Evolutionary conservation across 2,888 invertebrate genomes (phyloP), one percentile per base, ranked within the genome.

Genomic region (Perithous albicinctus): DNA sequence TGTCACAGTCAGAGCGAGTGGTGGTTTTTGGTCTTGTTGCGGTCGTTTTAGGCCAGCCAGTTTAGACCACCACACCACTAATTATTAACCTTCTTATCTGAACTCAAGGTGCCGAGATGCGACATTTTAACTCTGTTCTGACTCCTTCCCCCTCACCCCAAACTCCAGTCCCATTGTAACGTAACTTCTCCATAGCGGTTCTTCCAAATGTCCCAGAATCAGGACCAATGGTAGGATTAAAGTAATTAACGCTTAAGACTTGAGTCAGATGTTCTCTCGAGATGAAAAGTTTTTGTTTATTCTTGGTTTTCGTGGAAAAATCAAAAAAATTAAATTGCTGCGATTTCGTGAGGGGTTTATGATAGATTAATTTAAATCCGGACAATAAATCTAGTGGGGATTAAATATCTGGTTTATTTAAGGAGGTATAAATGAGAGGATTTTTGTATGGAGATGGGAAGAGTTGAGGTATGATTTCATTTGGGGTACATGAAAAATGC

Each of bases 11-110:
- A 15, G 43, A 43, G n/a, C 43, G 43, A 43, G n/a, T 43, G 15
- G n/a, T 43, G 43, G 43, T 43, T n/a, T n/a, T n/a, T 15, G 12
- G 43, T 20, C n/a, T n/a, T n/a, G 18, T 48, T 48, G 26, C 66
- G 41, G 56, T 59, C 66, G 80, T 72, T 43, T 35, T 32, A 66
- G 32, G 23, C 48, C 38, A 76, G 64, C 72, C 29, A 64, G 78
- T 63, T 32, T 23, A 35, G 75, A 64, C 69, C 84, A 85, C 76
- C 77, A 63, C 63, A 81, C 67, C 85, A 67, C 85, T 87, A 86
- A 89, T 89, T 88, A 89, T 89, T 85, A 89, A 86, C 84, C 86
- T 76, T 70, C 84, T 86, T 87, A 86, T 84, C 87, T 76, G 51
- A 29, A 46, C 64, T 67, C 74, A 61, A 73, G 70, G 74, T 54